These are phyloP conservation scores for Carassius gibelio DNA, from an alignment of 2,113 vertebrate genomes.

Conservation along the genomic window DNA sequence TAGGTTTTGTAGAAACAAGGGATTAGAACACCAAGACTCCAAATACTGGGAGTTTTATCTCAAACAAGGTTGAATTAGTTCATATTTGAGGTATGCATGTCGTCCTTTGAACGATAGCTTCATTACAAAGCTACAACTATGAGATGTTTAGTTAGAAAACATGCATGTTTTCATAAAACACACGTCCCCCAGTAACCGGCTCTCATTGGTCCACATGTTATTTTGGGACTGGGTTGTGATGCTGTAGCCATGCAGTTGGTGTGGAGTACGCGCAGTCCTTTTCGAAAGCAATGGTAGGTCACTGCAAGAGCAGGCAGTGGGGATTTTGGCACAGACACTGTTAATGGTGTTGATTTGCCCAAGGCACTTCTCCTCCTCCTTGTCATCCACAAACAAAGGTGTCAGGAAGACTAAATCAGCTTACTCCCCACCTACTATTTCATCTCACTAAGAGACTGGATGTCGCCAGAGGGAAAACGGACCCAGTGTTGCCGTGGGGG, in stretches of 20 bases:
- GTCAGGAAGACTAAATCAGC: conserved; percentile 75
- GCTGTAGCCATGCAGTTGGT: conserved; percentile 69
- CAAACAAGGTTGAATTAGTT: neutral
- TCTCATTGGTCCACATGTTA: conserved; percentile 68
- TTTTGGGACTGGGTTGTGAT: conserved; percentile 71
- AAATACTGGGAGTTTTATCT: neutral
- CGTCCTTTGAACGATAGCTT: neutral
- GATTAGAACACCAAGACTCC: neutral
- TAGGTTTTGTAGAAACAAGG: neutral
- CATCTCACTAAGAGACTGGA: conserved; percentile 80
- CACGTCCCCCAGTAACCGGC: conserved; percentile 9
- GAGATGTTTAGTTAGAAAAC: conserved; percentile 35
- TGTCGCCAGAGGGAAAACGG: conserved; percentile 79
- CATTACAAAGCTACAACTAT: neutral
- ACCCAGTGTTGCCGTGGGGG: conserved; percentile 68
- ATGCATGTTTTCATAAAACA: conserved; percentile 11
- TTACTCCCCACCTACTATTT: conserved; percentile 72
- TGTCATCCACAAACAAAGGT: conserved; percentile 65
- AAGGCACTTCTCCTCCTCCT: conserved; percentile 56
- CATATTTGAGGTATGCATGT: neutral
- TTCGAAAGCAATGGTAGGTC: conserved; percentile 64
- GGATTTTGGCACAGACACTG: conserved; percentile 67
- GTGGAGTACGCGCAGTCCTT: conserved; percentile 63
- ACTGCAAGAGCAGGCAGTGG: conserved; percentile 44
- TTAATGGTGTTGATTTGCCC: conserved; percentile 73